Conservation (phyloP, 2,113 vertebrate genomes). For the Macroglossus sobrinus region DNA sequence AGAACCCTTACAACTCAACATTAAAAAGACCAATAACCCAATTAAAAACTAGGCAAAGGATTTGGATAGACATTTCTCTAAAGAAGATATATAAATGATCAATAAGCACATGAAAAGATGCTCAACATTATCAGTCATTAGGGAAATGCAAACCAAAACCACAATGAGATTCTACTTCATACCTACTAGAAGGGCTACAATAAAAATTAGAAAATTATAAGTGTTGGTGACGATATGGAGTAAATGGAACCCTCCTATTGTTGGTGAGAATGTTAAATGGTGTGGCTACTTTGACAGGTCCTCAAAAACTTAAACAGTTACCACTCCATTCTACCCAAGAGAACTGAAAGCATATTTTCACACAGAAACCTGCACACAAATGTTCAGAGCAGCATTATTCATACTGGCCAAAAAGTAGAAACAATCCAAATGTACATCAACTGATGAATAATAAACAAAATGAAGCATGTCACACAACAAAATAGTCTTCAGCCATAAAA, state of each 20-base stretch:
- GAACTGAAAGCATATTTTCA: background rate
- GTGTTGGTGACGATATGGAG: background rate
- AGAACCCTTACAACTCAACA: background rate
- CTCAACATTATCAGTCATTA: background rate
- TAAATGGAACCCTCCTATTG: background rate
- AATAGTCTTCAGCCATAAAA: background rate
- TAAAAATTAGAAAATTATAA: background rate
- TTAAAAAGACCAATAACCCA: background rate
- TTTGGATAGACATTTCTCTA: background rate
- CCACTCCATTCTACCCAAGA: background rate
- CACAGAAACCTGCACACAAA: background rate
- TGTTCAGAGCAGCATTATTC: background rate
- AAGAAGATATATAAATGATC: background rate
- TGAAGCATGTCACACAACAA: background rate
- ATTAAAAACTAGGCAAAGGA: background rate
- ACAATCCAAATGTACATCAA: background rate
- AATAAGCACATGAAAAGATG: background rate
- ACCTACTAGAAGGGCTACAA: background rate
- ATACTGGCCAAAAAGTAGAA: background rate
- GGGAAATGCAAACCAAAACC: slow-evolving; percentile 34
- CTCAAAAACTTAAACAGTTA: background rate
- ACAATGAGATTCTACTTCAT: background rate
- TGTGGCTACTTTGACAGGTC: background rate
- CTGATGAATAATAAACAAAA: background rate
- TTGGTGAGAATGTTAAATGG: background rate